A percentile compares a stretch with the other conserved stretches of the same genome.
Evolutionary conservation across 2,888 invertebrate genomes (phyloP).

Genomic region (Axea sp.): DNA sequence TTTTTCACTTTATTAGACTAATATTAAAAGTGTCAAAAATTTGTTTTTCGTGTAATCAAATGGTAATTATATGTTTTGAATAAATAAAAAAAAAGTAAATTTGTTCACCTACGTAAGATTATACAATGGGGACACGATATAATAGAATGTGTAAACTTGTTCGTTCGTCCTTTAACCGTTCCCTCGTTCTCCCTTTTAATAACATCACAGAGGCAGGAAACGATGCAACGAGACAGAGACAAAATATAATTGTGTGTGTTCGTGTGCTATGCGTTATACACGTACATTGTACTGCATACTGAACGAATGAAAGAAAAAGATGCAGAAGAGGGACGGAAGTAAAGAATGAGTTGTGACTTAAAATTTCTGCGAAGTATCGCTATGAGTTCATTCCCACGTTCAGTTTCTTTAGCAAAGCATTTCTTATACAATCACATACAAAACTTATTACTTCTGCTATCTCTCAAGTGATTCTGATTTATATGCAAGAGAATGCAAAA

Average conservation of each 20-base stretch:
- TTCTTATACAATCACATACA: no score
- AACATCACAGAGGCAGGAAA: conserved; percentile 68
- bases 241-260: conserved; percentile 8
- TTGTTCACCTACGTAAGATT: conserved; percentile 19
- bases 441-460: no score
- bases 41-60: no score
- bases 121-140: conserved; percentile 36
- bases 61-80: no score
- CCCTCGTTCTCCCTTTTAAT: conserved; percentile 60
- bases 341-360: conserved; percentile 36
- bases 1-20: no score
- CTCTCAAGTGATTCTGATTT: no score
- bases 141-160: conserved; percentile 36
- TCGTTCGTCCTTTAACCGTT: conserved; percentile 43
- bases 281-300: conserved; percentile 5
- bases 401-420: conserved; percentile 11
- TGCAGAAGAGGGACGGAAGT: conserved; percentile 62
- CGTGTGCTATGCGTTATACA: conserved; percentile 13
- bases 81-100: no score
- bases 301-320: conserved; percentile 36
- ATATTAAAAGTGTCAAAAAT: no score
- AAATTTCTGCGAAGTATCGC: conserved; percentile 47
- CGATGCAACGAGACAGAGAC: conserved; percentile 62
- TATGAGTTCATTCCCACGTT: conserved; percentile 53
- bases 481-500: no score